phyloP scores from a whole-genome alignment of 2,888 invertebrate species.

The Phanerotoma sp. region DNA sequence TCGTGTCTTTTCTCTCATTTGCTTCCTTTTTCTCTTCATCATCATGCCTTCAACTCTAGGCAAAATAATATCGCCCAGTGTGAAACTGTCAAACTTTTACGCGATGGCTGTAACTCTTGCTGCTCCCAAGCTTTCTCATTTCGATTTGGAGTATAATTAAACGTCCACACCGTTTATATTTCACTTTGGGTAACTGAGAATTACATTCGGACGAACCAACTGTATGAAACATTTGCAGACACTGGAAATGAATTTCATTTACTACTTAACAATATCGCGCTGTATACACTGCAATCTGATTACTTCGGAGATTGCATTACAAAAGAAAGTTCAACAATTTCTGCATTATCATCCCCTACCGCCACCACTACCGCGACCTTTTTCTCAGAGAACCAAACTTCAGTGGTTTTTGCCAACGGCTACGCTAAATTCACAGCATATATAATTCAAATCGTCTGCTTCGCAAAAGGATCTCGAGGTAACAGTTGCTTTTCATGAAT shows the following conservation, averaged over 20 bases:
- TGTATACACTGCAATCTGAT: conserved; percentile 2
- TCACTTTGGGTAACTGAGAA: conserved; percentile 13
- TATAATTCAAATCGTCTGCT: conserved; percentile 23
- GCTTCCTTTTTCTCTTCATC: conserved; percentile 23
- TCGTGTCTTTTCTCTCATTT: conserved; percentile 26
- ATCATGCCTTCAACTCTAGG: background rate
- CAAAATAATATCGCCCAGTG: conserved; percentile 17
- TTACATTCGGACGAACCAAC: conserved; percentile 1
- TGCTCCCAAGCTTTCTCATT: background rate
- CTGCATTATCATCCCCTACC: no score
- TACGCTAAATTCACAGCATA: conserved; percentile 21
- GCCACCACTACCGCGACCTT: no score
- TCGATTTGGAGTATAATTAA: conserved; percentile 16
- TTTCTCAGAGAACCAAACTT: no score
- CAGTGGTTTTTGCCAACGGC: no score
- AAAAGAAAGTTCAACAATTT: conserved; percentile 1
- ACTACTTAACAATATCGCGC: conserved; percentile 1
- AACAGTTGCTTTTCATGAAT: no score
- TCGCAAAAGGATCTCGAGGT: no score
- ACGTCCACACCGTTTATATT: conserved; percentile 18
- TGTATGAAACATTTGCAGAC: conserved; percentile 1
- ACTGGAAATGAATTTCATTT: conserved; percentile 2
- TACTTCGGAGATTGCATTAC: background rate
- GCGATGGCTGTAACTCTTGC: background rate
- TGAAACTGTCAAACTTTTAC: conserved; percentile 18